A percentile compares a stretch with the other conserved stretches of the same genome.
Conservation (phyloP, 2,113 vertebrate genomes). For the Sinocyclocheilus rhinocerous region DNA sequence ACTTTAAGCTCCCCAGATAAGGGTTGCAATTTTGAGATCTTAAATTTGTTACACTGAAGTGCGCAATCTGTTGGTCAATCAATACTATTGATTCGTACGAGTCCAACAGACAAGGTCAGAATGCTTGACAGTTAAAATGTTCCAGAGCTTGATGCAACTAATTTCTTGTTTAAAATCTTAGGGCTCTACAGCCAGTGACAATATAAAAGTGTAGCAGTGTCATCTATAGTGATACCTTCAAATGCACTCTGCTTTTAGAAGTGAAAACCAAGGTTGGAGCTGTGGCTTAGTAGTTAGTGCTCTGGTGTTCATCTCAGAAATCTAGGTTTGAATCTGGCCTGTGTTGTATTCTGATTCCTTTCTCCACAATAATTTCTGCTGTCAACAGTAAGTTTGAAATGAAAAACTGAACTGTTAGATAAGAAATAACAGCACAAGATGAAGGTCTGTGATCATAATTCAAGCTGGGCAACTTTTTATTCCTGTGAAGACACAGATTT, state of each 20-base stretch:
- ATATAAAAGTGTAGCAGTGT: background rate
- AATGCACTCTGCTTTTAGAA: background rate
- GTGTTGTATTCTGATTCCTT: background rate
- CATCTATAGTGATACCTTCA: background rate
- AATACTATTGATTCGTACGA: constrained; percentile 14
- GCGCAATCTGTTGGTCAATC: background rate
- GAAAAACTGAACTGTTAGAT: background rate
- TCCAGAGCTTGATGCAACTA: constrained; percentile 5
- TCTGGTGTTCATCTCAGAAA: background rate
- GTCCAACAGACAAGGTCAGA: constrained; percentile 16
- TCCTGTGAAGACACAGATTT: background rate
- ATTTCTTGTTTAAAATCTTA: background rate
- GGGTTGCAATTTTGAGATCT: constrained; percentile 28
- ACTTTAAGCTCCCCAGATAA: constrained; percentile 17
- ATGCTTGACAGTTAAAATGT: constrained; percentile 24
- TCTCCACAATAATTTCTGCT: background rate
- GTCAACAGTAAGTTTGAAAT: background rate
- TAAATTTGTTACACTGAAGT: constrained; percentile 15
- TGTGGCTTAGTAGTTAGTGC: background rate
- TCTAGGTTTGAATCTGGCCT: background rate
- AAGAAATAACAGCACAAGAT: background rate
- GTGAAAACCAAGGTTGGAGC: background rate
- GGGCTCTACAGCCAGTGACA: background rate
- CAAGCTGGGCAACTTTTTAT: constrained; percentile 6
- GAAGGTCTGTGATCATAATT: constrained; percentile 1